phyloP scores from a whole-genome alignment of 2,797 vertebrate species.

The Rhadinocentrus ornatus region DNA sequence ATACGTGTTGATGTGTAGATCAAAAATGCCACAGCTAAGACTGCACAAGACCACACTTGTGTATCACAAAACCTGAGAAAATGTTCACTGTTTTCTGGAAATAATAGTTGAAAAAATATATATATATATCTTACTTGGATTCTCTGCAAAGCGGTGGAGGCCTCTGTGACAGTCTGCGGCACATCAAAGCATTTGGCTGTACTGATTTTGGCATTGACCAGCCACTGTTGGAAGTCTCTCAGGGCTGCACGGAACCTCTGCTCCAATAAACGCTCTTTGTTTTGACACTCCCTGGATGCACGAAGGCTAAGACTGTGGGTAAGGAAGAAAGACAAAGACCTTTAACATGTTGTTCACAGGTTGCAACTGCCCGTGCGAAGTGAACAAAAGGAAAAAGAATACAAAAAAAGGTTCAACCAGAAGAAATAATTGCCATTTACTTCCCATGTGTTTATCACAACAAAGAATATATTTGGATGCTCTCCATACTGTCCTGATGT shows the following conservation, averaged over 20 bases:
- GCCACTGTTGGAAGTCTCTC: conserved; percentile 94
- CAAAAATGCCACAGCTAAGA: neutral
- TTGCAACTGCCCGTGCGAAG: conserved; percentile 20
- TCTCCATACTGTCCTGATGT: conserved; percentile 22
- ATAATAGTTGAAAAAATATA: neutral
- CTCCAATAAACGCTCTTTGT: conserved; percentile 94
- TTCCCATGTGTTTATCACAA: conserved; percentile 46
- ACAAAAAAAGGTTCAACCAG: conserved; percentile 1
- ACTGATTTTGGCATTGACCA: conserved; percentile 92
- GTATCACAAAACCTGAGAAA: neutral
- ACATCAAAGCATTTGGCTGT: conserved; percentile 96
- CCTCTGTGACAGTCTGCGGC: conserved; percentile 90
- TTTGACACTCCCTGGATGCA: conserved; percentile 93
- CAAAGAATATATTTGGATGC: conserved; percentile 43
- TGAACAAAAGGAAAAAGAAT: conserved; percentile 23
- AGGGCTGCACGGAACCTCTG: conserved; percentile 89
- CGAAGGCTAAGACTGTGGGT: conserved; percentile 89
- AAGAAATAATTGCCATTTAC: conserved; percentile 19
- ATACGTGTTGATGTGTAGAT: neutral
- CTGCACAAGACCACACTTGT: neutral
- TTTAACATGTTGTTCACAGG: conserved; percentile 17
- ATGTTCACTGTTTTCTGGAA: neutral
- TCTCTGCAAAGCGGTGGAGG: conserved; percentile 88
- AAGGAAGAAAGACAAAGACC: conserved; percentile 5
- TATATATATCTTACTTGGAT: conserved; percentile 87